Evolutionary conservation across 2,888 invertebrate genomes (phyloP).

Genomic region (Lithophane leautieri): DNA sequence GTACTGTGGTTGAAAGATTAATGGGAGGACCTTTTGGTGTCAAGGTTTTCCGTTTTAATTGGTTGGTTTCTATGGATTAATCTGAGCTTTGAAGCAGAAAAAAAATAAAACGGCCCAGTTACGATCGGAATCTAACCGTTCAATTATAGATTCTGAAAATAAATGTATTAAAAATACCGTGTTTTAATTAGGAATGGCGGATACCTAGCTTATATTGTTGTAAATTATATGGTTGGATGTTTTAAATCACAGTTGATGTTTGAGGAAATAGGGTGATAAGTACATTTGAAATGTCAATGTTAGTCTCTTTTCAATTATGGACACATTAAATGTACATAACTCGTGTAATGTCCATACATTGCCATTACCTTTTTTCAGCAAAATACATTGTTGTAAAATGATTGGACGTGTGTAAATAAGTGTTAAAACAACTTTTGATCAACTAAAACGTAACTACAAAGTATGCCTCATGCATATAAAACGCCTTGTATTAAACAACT

Average conservation of each 20-base stretch:
- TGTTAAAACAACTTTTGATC: not conserved
- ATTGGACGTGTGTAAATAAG: not conserved
- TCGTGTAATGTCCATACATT: not conserved
- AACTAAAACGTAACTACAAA: not conserved
- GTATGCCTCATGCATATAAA: conserved; percentile 22
- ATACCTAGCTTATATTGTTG: not conserved
- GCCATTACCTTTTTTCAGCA: no score
- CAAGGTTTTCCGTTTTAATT: conserved; percentile 68
- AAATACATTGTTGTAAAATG: not conserved
- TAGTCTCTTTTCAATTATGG: not conserved
- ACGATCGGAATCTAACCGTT: conserved; percentile 1
- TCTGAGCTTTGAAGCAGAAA: conserved; percentile 22
- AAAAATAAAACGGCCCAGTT: conserved; percentile 14
- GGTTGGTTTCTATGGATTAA: conserved; percentile 54
- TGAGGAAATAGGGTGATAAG: not conserved
- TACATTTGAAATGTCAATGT: not conserved
- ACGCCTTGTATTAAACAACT: conserved; percentile 39
- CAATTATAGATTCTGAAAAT: conserved; percentile 23
- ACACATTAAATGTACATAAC: not conserved
- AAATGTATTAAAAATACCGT: not conserved
- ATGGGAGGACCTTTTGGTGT: conserved; percentile 65
- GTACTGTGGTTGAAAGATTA: conserved; percentile 69
- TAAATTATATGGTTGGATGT: not conserved
- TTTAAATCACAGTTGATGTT: not conserved
- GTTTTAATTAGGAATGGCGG: not conserved